Evolutionary conservation across 2,888 invertebrate genomes (phyloP).

Genomic region (Tachystola acroxantha): DNA sequence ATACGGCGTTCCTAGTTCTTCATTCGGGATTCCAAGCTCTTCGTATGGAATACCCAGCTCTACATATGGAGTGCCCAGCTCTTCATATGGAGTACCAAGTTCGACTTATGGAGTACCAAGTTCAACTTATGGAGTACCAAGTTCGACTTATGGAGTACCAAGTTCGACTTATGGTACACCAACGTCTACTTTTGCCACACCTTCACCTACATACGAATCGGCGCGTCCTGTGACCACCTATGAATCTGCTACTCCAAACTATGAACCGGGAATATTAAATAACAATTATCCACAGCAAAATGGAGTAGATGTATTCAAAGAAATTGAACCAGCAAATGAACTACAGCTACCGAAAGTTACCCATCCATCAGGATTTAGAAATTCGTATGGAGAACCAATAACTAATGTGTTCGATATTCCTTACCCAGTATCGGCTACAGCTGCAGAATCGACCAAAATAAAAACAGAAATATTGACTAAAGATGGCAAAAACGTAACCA

Average conservation of each 20-base stretch:
- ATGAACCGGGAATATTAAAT: conserved; percentile 38
- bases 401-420: conserved; percentile 47
- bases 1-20: conserved; percentile 24
- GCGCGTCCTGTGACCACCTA: too few species aligned
- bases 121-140: conserved; percentile 21
- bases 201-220: conserved; percentile 31
- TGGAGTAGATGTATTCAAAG: conserved; percentile 37
- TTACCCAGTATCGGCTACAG: conserved; percentile 56
- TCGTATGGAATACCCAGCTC: conserved; percentile 21
- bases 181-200: conserved; percentile 27
- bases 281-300: conserved; percentile 40
- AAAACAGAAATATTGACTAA: conserved; percentile 57
- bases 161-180: conserved; percentile 39
- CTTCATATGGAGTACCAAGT: conserved; percentile 21
- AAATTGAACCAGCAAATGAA: conserved; percentile 34
- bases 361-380: conserved; percentile 53
- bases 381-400: conserved; percentile 68
- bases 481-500: conserved; percentile 26
- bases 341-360: conserved; percentile 57
- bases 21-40: conserved; percentile 16
- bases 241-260: conserved; percentile 34
- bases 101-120: conserved; percentile 16
- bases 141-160: conserved; percentile 18
- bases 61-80: conserved; percentile 16
- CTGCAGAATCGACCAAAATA: conserved; percentile 61